Conservation (phyloP, 2,888 invertebrate species). For the Ariolimax columbianus region DNA sequence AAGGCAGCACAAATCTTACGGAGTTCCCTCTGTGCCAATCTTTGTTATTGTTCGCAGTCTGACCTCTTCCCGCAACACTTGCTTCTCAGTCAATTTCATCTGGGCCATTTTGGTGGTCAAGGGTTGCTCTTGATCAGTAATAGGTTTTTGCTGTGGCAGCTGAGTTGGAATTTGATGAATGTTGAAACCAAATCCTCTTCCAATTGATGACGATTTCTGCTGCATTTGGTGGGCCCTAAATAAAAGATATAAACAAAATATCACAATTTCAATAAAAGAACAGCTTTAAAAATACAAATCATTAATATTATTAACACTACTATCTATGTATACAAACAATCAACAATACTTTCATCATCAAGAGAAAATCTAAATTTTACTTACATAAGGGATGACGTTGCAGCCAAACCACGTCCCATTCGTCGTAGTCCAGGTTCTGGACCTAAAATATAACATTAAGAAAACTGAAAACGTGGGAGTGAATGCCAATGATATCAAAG, state of each 20-base stretch:
- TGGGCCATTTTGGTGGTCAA: conserved; percentile 6
- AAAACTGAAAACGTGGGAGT: no score
- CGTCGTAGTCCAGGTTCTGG: conserved; percentile 13
- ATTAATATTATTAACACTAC: background rate
- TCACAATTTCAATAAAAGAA: background rate
- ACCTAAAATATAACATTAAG: background rate
- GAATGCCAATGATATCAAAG: no score
- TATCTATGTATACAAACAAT: background rate
- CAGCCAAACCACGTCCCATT: conserved; percentile 39
- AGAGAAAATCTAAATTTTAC: background rate
- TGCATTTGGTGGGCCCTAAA: conserved; percentile 13
- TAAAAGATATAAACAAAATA: background rate
- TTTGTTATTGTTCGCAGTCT: conserved; percentile 36
- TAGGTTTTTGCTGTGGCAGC: background rate
- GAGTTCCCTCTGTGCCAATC: conserved; percentile 39
- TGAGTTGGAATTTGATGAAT: background rate
- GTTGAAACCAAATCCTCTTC: conserved; percentile 22
- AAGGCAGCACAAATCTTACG: conserved; percentile 38
- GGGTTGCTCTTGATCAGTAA: background rate
- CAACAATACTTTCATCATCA: background rate
- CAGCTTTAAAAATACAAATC: background rate
- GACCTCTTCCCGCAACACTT: background rate
- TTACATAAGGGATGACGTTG: conserved; percentile 45
- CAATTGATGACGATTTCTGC: background rate
- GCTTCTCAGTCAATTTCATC: background rate